phyloP scores from a whole-genome alignment of 2,113 vertebrate genomes.

The Lophura nycthemera region DNA sequence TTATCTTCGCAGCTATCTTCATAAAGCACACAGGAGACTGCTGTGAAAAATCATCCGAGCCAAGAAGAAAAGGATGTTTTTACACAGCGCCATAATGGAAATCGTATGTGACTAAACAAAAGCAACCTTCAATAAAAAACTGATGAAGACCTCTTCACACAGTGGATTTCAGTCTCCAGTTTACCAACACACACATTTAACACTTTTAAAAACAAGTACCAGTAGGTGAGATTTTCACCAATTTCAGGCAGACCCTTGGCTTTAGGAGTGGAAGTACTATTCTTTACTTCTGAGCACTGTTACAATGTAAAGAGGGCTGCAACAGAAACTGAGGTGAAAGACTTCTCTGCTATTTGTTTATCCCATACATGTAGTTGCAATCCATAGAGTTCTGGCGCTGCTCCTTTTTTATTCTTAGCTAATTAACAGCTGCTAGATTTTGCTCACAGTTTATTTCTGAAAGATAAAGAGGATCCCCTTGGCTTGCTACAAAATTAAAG shows the following conservation, averaged over 20 bases:
- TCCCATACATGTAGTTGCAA: neutral
- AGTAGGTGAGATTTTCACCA: neutral
- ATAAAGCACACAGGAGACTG: conserved; percentile 10
- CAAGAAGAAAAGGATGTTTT: neutral
- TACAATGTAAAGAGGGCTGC: neutral
- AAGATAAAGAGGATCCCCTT: neutral
- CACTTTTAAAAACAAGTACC: neutral
- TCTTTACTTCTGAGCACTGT: neutral
- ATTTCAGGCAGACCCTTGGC: neutral
- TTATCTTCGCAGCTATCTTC: conserved; percentile 23
- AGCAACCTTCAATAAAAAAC: neutral
- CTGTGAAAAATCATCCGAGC: conserved; percentile 4
- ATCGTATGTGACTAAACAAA: neutral
- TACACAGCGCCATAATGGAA: neutral
- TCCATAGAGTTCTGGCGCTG: neutral
- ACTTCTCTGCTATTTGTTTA: neutral
- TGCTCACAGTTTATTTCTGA: neutral
- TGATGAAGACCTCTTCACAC: neutral
- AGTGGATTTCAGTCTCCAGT: neutral
- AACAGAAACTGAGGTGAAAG: neutral
- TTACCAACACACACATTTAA: neutral
- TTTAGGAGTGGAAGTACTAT: neutral
- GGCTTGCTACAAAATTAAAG: conserved; percentile 18
- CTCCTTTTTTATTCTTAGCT: neutral
- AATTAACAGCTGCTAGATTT: conserved; percentile 9